These are phyloP conservation scores for Dromius quadrimaculatus DNA, from an alignment of 2,888 invertebrate species.

Conservation along the genomic window DNA sequence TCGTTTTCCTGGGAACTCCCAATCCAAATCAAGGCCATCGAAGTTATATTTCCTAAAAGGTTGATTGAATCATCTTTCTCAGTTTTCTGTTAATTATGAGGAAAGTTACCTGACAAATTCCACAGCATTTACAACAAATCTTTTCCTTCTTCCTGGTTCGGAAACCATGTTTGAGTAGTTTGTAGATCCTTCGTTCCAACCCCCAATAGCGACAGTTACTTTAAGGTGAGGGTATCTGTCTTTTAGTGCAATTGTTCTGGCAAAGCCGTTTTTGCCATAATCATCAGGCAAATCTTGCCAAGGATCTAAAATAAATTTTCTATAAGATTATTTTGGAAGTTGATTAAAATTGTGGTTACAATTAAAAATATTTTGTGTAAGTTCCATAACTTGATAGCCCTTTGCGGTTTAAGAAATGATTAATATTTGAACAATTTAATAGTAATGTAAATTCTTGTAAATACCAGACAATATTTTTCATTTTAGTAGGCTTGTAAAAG, in stretches of 20 bases:
- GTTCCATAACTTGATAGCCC: too few relatives aligned
- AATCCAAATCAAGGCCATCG: conserved; percentile 84
- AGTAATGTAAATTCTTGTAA: too few relatives aligned
- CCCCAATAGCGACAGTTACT: conserved; percentile 83
- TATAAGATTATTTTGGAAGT: conserved; percentile 46
- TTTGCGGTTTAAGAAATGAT: too few relatives aligned
- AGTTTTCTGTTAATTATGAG: background rate
- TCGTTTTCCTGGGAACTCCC: conserved; percentile 87
- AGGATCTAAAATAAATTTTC: conserved; percentile 74
- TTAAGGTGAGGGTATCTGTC: conserved; percentile 78
- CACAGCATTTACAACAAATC: conserved; percentile 79
- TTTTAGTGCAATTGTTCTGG: conserved; percentile 76
- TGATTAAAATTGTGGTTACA: background rate
- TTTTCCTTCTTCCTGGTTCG: conserved; percentile 72
- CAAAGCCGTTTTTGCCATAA: conserved; percentile 80
- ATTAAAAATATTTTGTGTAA: too few relatives aligned
- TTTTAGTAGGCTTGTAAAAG: too few relatives aligned
- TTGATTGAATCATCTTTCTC: background rate
- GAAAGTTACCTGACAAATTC: conserved; percentile 73
- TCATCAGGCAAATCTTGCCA: conserved; percentile 83
- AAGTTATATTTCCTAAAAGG: conserved; percentile 76
- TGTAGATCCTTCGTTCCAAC: conserved; percentile 90
- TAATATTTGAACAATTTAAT: too few relatives aligned
- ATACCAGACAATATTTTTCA: too few relatives aligned
- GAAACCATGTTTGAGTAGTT: conserved; percentile 80